Percentiles rank a stretch among this genome's conserved stretches.
Conservation (phyloP, 2,113 vertebrate species). For the Prinia subflava region DNA sequence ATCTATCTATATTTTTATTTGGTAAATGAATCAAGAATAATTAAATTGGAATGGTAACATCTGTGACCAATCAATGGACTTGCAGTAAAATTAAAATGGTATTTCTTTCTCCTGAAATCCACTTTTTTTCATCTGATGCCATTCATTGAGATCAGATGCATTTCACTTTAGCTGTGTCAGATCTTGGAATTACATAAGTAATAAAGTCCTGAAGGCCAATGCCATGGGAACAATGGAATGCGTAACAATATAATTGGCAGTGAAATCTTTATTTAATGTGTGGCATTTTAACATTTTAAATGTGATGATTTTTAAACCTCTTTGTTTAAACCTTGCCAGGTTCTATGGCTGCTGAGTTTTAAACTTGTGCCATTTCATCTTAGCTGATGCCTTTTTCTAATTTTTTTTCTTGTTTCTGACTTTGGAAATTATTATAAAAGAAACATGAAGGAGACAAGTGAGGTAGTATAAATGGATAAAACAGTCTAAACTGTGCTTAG, state of each 20-base stretch:
- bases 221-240: conserved; percentile 74
- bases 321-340: conserved; percentile 60
- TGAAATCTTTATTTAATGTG: conserved; percentile 72
- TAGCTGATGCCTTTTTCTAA: conserved; percentile 51
- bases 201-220: conserved; percentile 70
- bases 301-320: conserved; percentile 58
- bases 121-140: conserved; percentile 62
- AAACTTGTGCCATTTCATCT: conserved; percentile 63
- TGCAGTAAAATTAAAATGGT: conserved; percentile 65
- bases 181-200: conserved; percentile 73
- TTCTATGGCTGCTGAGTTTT: conserved; percentile 24
- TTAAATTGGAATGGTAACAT: conserved; percentile 76
- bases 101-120: conserved; percentile 65
- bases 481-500: conserved; percentile 37
- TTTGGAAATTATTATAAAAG: conserved; percentile 72
- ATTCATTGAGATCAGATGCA: conserved; percentile 79
- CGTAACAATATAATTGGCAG: conserved; percentile 75
- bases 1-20: conserved; percentile 71
- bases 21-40: conserved; percentile 72
- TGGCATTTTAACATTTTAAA: conserved; percentile 57
- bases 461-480: conserved; percentile 61
- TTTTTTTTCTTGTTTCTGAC: conserved; percentile 60
- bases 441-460: conserved; percentile 54
- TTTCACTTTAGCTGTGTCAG: conserved; percentile 64
- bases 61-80: conserved; percentile 71